A percentile compares a stretch with the other conserved stretches of the same genome.
Evolutionary conservation across 2,797 vertebrate genomes (phyloP).

Genomic region (Sparus aurata): DNA sequence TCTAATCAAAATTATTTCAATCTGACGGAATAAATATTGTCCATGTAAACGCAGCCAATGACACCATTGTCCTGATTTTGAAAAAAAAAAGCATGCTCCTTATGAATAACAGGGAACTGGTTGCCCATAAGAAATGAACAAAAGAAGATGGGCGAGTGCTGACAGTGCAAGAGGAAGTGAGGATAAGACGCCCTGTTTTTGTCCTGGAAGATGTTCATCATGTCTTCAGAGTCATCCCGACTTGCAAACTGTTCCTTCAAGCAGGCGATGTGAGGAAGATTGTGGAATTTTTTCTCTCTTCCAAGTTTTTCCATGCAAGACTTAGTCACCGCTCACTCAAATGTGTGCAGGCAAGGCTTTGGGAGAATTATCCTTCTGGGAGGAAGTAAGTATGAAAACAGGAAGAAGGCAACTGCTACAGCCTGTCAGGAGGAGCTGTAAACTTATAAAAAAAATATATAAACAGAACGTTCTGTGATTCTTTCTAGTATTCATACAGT

Average conservation of each 20-base stretch:
- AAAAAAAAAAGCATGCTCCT: conserved; percentile 15
- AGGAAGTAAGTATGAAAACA: conserved; percentile 76
- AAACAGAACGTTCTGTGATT: conserved; percentile 12
- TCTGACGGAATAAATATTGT: too few relatives aligned
- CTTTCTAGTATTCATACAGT: not conserved
- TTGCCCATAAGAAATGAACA: conserved; percentile 38
- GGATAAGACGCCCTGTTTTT: conserved; percentile 33
- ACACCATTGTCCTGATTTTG: not conserved
- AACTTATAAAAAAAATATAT: conserved; percentile 22
- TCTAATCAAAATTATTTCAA: too few relatives aligned
- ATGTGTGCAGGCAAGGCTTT: conserved; percentile 28
- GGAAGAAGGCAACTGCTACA: conserved; percentile 63
- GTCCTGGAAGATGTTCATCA: conserved; percentile 47
- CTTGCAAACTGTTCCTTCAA: conserved; percentile 17
- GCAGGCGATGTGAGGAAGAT: not conserved
- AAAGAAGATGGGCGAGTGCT: conserved; percentile 43
- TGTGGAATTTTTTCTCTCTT: conserved; percentile 4
- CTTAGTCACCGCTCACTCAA: conserved; percentile 32
- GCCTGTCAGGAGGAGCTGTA: conserved; percentile 36
- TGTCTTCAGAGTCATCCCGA: conserved; percentile 16
- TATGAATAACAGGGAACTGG: conserved; percentile 3
- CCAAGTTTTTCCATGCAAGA: conserved; percentile 35
- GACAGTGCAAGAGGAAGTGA: conserved; percentile 56
- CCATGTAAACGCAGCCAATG: too few relatives aligned
- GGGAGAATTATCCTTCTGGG: conserved; percentile 53